A percentile compares a stretch with the other conserved stretches of the same genome.
Conservation (phyloP, 1,140 invertebrate genomes). For the Spodoptera litura region DNA sequence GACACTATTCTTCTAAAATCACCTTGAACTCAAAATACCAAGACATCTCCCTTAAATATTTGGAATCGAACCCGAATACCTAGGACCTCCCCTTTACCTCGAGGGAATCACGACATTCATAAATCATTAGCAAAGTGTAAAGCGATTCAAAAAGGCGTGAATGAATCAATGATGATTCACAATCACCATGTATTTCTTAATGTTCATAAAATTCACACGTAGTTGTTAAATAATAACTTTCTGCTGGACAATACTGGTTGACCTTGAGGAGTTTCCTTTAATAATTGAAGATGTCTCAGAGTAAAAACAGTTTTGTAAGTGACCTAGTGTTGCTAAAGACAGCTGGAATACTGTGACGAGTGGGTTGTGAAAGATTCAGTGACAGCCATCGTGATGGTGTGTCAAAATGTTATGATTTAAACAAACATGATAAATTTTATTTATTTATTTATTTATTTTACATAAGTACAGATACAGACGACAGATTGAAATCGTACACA, state of each 20-base stretch:
- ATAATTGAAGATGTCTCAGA: not conserved
- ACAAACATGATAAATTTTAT: not conserved
- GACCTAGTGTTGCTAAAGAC: slow-evolving; percentile 23
- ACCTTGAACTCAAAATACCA: not conserved
- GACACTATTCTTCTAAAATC: not conserved
- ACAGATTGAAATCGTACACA: too few relatives aligned
- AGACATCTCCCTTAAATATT: too few relatives aligned
- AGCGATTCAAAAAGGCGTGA: not conserved
- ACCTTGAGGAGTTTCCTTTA: slow-evolving; percentile 23
- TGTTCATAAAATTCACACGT: not conserved
- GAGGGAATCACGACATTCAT: too few relatives aligned
- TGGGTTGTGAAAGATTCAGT: not conserved
- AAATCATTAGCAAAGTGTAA: not conserved
- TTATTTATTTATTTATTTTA: too few relatives aligned
- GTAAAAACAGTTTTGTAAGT: slow-evolving; percentile 23
- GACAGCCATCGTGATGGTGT: not conserved
- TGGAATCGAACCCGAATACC: too few relatives aligned
- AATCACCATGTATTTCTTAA: not conserved
- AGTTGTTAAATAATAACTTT: not conserved
- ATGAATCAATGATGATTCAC: slow-evolving; percentile 26
- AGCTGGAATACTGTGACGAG: not conserved
- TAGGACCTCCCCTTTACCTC: too few relatives aligned
- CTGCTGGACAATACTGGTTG: slow-evolving; percentile 2
- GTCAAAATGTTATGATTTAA: not conserved
- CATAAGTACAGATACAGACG: too few relatives aligned